These are phyloP conservation scores for Stomatorhinus ivindoensis DNA, from an alignment of 2,113 vertebrate species.

Conservation along the genomic window DNA sequence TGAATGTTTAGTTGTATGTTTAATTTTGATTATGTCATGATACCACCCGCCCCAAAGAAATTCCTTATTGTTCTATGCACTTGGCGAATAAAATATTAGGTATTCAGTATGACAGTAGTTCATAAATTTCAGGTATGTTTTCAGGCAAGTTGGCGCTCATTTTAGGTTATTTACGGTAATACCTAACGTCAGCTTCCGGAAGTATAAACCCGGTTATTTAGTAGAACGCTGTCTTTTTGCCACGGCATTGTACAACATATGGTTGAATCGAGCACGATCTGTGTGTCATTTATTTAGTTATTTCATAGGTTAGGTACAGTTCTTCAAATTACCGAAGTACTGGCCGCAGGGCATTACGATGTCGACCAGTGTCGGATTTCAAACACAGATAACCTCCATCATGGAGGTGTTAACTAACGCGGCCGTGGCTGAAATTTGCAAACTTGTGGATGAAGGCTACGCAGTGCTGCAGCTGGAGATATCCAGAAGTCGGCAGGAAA, in stretches of 20 bases:
- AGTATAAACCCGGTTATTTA: background rate
- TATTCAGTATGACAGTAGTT: background rate
- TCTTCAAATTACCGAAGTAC: background rate
- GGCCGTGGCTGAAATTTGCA: constrained; percentile 38
- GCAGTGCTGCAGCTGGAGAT: constrained; percentile 34
- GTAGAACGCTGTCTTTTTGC: background rate
- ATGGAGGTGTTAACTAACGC: constrained; percentile 37
- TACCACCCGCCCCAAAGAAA: too few species aligned
- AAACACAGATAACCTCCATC: constrained; percentile 37
- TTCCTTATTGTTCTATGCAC: background rate
- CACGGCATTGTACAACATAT: background rate
- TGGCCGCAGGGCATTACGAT: constrained; percentile 14
- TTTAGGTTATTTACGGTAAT: background rate
- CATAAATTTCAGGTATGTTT: background rate
- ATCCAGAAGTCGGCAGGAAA: constrained; percentile 34
- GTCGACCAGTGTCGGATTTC: constrained; percentile 32
- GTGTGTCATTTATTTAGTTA: background rate
- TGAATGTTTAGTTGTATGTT: too few species aligned
- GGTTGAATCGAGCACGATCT: background rate
- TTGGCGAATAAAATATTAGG: background rate
- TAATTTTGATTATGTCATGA: too few species aligned
- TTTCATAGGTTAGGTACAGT: background rate
- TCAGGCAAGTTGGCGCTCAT: background rate
- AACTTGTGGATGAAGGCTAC: constrained; percentile 31
- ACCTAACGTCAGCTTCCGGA: background rate